These are phyloP conservation scores for Venusia cambrica DNA, from an alignment of 2,888 invertebrate species.

Conservation along the genomic window DNA sequence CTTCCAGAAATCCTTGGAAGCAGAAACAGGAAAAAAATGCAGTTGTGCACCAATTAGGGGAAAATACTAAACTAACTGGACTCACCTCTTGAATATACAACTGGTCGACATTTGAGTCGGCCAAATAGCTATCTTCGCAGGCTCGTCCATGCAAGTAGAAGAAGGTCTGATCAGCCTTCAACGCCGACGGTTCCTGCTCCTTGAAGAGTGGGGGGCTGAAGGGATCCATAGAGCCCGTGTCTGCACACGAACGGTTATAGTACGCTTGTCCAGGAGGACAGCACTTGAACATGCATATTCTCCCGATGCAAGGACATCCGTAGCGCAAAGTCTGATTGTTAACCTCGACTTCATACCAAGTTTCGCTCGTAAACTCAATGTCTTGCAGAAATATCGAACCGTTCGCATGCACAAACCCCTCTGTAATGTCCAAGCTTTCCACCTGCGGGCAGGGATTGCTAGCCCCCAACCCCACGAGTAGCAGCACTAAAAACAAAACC, in stretches of 20 bases:
- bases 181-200: constrained; percentile 39
- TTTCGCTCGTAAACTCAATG: constrained; percentile 46
- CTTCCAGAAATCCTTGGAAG: too few relatives aligned
- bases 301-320: constrained; percentile 65
- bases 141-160: constrained; percentile 51
- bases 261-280: constrained; percentile 47
- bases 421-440: constrained; percentile 61
- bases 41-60: too few relatives aligned
- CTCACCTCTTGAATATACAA: constrained; percentile 65
- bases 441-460: constrained; percentile 48
- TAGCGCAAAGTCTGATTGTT: constrained; percentile 36
- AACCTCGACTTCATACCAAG: constrained; percentile 53
- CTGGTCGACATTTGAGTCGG: constrained; percentile 47
- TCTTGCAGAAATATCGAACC: constrained; percentile 53
- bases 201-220: constrained; percentile 61
- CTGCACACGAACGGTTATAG: constrained; percentile 41
- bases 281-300: constrained; percentile 63
- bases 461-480: constrained; percentile 30
- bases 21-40: too few relatives aligned
- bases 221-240: constrained; percentile 42
- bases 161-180: constrained; percentile 50
- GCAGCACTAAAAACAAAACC: constrained; percentile 33
- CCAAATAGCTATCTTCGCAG: constrained; percentile 54
- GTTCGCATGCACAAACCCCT: constrained; percentile 45
- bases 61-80: too few relatives aligned